These are phyloP conservation scores for Larimichthys crocea DNA, from an alignment of 2,113 vertebrate species.

Conservation along the genomic window DNA sequence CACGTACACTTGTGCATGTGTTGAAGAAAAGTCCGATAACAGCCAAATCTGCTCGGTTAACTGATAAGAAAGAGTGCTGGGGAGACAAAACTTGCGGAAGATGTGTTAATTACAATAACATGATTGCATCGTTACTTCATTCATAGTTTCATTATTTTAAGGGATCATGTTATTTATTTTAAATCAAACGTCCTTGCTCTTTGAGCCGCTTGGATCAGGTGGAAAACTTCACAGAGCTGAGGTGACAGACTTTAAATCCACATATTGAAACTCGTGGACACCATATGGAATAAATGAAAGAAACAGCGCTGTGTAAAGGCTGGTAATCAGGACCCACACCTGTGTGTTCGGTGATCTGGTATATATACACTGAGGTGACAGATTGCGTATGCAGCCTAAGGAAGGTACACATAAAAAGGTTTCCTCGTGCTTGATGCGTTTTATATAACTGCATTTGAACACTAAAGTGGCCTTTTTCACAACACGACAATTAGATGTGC, in stretches of 20 bases:
- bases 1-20: constrained; percentile 66
- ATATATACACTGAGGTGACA: neutral
- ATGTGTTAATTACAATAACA: constrained; percentile 59
- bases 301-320: neutral
- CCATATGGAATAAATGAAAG: neutral
- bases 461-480: constrained; percentile 11
- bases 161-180: neutral
- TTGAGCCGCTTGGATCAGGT: neutral
- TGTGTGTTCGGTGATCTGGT: neutral
- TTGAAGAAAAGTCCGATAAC: constrained; percentile 65
- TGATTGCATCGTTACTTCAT: constrained; percentile 36
- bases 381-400: neutral
- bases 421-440: neutral
- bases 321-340: neutral
- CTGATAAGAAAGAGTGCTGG: constrained; percentile 57
- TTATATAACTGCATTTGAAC: constrained; percentile 6
- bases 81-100: constrained; percentile 44
- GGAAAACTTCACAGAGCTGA: neutral
- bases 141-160: constrained; percentile 13
- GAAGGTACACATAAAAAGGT: neutral
- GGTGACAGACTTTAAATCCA: neutral
- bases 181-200: neutral
- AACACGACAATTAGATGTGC: constrained; percentile 14
- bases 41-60: constrained; percentile 58
- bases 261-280: neutral